Evolutionary conservation across 1,140 invertebrate species (phyloP).

Genomic region (Drosophila melanica): DNA sequence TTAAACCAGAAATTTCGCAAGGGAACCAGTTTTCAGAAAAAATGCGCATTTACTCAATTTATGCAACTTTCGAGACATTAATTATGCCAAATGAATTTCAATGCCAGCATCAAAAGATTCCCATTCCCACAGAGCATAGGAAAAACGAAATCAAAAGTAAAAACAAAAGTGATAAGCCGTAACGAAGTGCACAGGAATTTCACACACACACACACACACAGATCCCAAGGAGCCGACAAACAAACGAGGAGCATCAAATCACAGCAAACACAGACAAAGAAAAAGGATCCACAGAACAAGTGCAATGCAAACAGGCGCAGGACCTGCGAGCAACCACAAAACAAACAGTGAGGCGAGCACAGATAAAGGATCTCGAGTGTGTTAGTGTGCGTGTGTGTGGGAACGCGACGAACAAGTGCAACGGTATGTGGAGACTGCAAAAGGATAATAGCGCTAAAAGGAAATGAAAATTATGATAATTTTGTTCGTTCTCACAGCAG

Average conservation of each 20-base stretch:
- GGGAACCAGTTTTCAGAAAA: slow-evolving; percentile 15
- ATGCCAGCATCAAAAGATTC: slow-evolving; percentile 23
- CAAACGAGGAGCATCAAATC: slow-evolving; percentile 65
- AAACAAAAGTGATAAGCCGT: slow-evolving; percentile 75
- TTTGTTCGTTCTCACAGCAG: slow-evolving; percentile 71
- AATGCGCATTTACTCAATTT: slow-evolving; percentile 7
- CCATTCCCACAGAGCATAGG: slow-evolving; percentile 49
- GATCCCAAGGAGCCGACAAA: slow-evolving; percentile 28
- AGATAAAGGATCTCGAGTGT: slow-evolving; percentile 73
- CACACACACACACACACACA: slow-evolving; percentile 21
- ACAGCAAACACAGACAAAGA: slow-evolving; percentile 61
- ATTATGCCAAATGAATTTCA: slow-evolving; percentile 27
- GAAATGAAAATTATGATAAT: slow-evolving; percentile 83
- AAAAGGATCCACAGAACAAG: slow-evolving; percentile 71
- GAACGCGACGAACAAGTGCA: slow-evolving; percentile 75
- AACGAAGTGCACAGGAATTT: slow-evolving; percentile 51
- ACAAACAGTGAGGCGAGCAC: slow-evolving; percentile 62
- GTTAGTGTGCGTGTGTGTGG: slow-evolving; percentile 52
- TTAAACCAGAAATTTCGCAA: slow-evolving; percentile 11
- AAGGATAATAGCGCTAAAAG: slow-evolving; percentile 78
- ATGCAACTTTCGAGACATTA: slow-evolving; percentile 8
- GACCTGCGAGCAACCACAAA: slow-evolving; percentile 58
- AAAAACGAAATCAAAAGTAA: slow-evolving; percentile 72
- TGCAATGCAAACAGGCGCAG: slow-evolving; percentile 69
- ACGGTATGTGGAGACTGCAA: slow-evolving; percentile 72